A percentile compares a stretch with the other conserved stretches of the same genome.
Conservation (phyloP, 2,113 vertebrate genomes). For the Silurus asotus region DNA sequence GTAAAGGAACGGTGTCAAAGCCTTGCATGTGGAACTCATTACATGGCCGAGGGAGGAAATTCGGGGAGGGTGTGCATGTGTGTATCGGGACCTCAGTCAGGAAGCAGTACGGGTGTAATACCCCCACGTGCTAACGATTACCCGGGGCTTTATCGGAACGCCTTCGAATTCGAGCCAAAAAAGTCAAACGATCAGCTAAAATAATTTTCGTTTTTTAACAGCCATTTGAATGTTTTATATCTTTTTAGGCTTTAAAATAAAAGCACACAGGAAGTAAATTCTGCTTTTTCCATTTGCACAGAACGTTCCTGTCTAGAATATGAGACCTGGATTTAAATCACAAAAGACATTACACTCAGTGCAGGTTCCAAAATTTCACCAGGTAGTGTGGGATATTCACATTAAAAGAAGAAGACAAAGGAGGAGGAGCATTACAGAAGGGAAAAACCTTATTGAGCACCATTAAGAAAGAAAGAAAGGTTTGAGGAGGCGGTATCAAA, state of each 20-base stretch:
- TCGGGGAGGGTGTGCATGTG: constrained; percentile 2
- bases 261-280: background rate
- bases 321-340: background rate
- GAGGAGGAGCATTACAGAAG: too few species aligned
- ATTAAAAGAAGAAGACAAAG: too few species aligned
- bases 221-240: constrained; percentile 7
- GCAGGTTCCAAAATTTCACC: background rate
- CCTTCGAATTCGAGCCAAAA: constrained; percentile 26
- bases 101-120: constrained; percentile 36
- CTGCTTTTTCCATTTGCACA: background rate
- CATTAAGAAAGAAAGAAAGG: too few species aligned
- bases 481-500: too few species aligned
- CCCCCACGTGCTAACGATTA: constrained; percentile 53
- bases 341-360: background rate
- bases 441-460: too few species aligned
- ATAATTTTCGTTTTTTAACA: constrained; percentile 26
- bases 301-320: background rate
- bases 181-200: constrained; percentile 2
- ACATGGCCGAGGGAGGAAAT: constrained; percentile 39
- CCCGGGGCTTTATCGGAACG: constrained; percentile 44
- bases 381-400: too few species aligned
- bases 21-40: constrained; percentile 57
- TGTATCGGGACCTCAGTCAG: constrained; percentile 21
- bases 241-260: constrained; percentile 22
- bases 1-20: constrained; percentile 36